Evolutionary conservation across 2,113 vertebrate genomes (phyloP), one percentile per base, ranked within the genome.

Genomic region (Poeciliopsis turrubarensis): DNA sequence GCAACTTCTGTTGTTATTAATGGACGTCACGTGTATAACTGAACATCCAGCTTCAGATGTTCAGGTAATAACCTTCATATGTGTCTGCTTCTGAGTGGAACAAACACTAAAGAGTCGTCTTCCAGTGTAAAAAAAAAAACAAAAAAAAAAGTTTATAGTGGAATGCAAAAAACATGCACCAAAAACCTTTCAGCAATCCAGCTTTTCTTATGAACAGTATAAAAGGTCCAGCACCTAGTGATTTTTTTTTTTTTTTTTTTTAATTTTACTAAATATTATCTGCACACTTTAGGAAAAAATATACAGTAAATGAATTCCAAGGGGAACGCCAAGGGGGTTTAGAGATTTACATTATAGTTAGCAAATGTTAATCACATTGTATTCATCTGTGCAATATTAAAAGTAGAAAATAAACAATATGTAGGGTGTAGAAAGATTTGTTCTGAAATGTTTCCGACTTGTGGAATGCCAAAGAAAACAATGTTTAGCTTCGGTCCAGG

Each of bases 51-150:
- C 60, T 19, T 72, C 44, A 65, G 64, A 61, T 66, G 73, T 77
- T 62, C 70, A 65, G 64, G 29, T 72, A 80, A 83, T 68, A 44
- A 83, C 34, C 71, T 69, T 69, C 51, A 73, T 19, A 29, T 80
- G 76, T 60, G 41, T 78, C 69, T 86, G 73, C 34, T 67, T 77
- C 31, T 37, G 31, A 61, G 68, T 29, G 47, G 26, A 61, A 66
- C 31, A 11, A 66, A 60, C 26, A 37, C 34, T 65, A 72, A 60
- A 72, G 44, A 81, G 39, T 19, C 15, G 26, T 26, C 39, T 61
- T 37, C 39, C 65, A 79, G 47, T 31, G 25, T 26, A 26, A 37
- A 73, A 47, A 29, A 29, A 72, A 77, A 39, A 66, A 19, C 25
- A 26, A 37, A 73, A 47, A 29, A 29, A 72, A 77, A 39, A 66